Evolutionary conservation across 2,797 vertebrate species (phyloP).

Genomic region (Lemur catta): DNA sequence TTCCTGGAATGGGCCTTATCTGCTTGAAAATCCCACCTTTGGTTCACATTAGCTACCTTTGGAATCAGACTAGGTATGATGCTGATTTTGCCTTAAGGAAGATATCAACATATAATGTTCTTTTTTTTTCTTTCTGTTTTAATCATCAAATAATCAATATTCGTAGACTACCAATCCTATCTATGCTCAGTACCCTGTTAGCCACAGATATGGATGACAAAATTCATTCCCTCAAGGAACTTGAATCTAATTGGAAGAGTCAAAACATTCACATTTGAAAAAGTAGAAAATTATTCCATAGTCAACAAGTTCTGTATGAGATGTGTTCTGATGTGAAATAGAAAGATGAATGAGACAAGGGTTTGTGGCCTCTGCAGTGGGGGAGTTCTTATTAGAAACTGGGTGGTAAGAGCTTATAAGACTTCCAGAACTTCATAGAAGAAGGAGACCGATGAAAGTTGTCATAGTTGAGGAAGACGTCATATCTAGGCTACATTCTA

Average conservation of each 20-base stretch:
- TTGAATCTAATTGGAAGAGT: neutral
- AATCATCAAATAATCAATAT: neutral
- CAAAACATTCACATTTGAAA: neutral
- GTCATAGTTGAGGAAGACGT: neutral
- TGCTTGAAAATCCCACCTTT: neutral
- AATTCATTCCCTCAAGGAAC: neutral
- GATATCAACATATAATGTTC: neutral
- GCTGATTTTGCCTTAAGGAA: constrained; percentile 9
- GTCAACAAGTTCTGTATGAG: neutral
- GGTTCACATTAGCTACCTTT: neutral
- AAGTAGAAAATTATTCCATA: neutral
- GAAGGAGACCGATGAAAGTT: neutral
- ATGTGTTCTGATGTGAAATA: neutral
- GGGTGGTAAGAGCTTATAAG: neutral
- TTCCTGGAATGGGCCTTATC: neutral
- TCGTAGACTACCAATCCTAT: neutral
- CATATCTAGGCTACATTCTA: neutral
- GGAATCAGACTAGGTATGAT: neutral
- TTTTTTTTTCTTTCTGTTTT: constrained; percentile 5
- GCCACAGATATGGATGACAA: neutral
- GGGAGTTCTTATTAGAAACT: neutral
- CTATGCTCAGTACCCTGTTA: neutral
- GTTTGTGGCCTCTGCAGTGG: neutral
- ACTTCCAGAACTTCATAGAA: neutral
- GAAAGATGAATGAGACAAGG: neutral